A percentile compares a stretch with the other conserved stretches of the same genome.
Conservation (phyloP, 2,888 invertebrate genomes). For the Lithophane socia region DNA sequence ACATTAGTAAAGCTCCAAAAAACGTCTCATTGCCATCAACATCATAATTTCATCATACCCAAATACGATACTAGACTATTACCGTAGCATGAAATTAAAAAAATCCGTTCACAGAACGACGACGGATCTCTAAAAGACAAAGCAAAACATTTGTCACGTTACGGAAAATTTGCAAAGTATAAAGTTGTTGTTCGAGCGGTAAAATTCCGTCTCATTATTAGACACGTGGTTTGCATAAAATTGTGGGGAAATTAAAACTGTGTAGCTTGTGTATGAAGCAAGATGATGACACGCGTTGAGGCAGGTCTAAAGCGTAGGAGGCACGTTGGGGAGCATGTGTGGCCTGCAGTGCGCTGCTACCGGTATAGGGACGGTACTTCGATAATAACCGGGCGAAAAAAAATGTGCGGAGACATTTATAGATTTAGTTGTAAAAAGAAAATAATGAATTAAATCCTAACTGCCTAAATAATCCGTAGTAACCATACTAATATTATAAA, state of each 20-base stretch:
- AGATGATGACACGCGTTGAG: slow-evolving; percentile 64
- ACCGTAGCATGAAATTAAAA: not conserved
- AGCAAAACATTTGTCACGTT: not conserved
- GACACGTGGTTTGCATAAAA: slow-evolving; percentile 37
- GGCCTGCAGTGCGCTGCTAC: too few relatives aligned
- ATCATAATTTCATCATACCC: slow-evolving; percentile 4
- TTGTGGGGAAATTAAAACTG: slow-evolving; percentile 7
- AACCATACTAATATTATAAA: too few relatives aligned
- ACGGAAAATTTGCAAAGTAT: slow-evolving; percentile 40
- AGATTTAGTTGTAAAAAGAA: not conserved
- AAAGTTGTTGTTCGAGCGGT: not conserved
- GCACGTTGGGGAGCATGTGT: slow-evolving; percentile 61
- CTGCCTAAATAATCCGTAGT: too few relatives aligned
- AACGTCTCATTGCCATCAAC: not conserved
- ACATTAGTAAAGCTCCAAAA: not conserved
- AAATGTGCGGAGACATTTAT: slow-evolving; percentile 23
- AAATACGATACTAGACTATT: not conserved
- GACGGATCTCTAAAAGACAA: not conserved
- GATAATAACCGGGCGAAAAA: not conserved
- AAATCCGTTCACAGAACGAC: not conserved
- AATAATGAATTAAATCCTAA: too few relatives aligned
- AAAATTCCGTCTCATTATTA: slow-evolving; percentile 8
- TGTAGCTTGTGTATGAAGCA: not conserved
- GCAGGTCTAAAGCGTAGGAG: slow-evolving; percentile 59
- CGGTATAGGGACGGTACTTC: slow-evolving; percentile 20